Conservation (phyloP, 2,797 vertebrate species). For the Coregonus ussuriensis region DNA sequence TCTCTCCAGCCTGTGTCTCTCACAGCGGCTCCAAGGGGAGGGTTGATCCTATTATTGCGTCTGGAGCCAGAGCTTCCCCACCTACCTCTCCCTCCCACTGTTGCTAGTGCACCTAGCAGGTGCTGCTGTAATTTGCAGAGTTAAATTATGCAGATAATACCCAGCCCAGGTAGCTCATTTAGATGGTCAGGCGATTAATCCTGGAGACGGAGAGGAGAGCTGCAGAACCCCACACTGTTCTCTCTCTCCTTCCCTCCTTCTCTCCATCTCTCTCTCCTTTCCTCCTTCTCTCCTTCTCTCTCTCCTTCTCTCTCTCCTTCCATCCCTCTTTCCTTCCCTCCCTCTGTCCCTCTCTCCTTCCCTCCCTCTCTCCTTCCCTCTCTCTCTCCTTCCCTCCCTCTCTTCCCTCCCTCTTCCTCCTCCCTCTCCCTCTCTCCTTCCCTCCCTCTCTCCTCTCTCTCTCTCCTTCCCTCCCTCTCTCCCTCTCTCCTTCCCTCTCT, state of each 20-base stretch:
- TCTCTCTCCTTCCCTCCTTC: too few relatives aligned
- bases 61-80: neutral
- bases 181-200: conserved; percentile 34
- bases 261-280: too few relatives aligned
- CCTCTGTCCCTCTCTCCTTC: too few relatives aligned
- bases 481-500: conserved; percentile 19
- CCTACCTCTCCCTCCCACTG: neutral
- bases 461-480: neutral
- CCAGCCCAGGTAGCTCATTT: conserved; percentile 65
- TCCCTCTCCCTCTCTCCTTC: neutral
- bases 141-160: conserved; percentile 57
- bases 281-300: too few relatives aligned
- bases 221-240: conserved; percentile 24
- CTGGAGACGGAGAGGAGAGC: conserved; percentile 27
- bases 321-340: neutral
- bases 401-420: conserved; percentile 1
- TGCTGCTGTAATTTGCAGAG: conserved; percentile 51
- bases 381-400: too few relatives aligned
- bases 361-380: too few relatives aligned
- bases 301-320: too few relatives aligned
- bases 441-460: neutral
- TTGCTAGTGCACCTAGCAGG: conserved; percentile 31
- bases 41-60: conserved; percentile 19
- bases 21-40: conserved; percentile 14
- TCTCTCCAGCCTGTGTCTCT: neutral